These are phyloP conservation scores for Varecia variegata DNA, from an alignment of 2,797 vertebrate species.

Conservation along the genomic window DNA sequence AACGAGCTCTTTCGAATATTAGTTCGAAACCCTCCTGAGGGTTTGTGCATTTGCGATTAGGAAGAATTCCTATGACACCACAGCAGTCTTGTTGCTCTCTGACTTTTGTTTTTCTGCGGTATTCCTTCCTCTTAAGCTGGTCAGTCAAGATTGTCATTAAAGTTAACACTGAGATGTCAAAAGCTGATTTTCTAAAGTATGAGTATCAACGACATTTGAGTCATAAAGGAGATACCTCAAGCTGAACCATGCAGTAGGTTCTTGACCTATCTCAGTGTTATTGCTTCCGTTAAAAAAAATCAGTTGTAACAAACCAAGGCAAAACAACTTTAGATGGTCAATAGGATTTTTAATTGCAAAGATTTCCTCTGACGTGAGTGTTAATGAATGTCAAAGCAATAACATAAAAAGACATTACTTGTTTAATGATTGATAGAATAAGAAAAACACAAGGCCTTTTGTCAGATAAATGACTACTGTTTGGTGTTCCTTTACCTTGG, in stretches of 20 bases:
- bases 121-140: conserved; percentile 74
- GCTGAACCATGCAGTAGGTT: background rate
- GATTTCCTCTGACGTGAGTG: conserved; percentile 87
- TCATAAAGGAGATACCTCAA: conserved; percentile 57
- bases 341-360: conserved; percentile 86
- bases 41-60: background rate
- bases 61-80: background rate
- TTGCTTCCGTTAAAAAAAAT: conserved; percentile 71
- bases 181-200: conserved; percentile 68
- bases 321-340: conserved; percentile 81
- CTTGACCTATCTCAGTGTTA: conserved; percentile 50
- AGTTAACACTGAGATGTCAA: conserved; percentile 74
- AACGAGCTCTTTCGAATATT: background rate
- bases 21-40: background rate
- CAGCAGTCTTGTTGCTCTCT: background rate
- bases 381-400: conserved; percentile 90
- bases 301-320: conserved; percentile 50
- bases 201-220: conserved; percentile 40
- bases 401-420: conserved; percentile 86
- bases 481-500: conserved; percentile 85
- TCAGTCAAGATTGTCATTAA: conserved; percentile 74
- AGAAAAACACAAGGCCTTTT: conserved; percentile 86
- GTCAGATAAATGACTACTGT: conserved; percentile 87
- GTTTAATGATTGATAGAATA: conserved; percentile 89
- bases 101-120: conserved; percentile 39